These are phyloP conservation scores for Phthorimaea operculella DNA, from an alignment of 1,140 invertebrate species.

Conservation along the genomic window DNA sequence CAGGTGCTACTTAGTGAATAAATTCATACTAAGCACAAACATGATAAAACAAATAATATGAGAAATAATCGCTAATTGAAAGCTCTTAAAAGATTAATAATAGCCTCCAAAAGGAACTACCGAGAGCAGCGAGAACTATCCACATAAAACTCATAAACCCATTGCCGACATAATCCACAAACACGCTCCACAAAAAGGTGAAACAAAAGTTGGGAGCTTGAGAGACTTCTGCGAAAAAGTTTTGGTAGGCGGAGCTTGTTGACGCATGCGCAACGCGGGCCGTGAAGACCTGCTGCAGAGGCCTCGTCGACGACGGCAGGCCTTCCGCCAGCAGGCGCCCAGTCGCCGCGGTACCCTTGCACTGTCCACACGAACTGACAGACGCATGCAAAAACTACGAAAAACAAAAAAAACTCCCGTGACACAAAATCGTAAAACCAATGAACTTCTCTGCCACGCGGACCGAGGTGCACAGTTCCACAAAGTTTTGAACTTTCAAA, in stretches of 20 bases:
- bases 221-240: conserved; percentile 36
- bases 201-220: conserved; percentile 5
- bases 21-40: too few species aligned
- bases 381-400: conserved; percentile 26
- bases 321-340: conserved; percentile 24
- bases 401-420: conserved; percentile 5
- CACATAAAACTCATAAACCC: not conserved
- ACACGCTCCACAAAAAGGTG: not conserved
- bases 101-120: too few species aligned
- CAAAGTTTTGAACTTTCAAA: conserved; percentile 12
- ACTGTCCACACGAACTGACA: conserved; percentile 41
- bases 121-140: too few species aligned
- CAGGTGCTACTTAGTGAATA: too few species aligned
- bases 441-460: not conserved
- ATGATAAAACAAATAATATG: too few species aligned
- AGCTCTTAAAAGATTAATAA: too few species aligned
- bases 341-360: conserved; percentile 45
- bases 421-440: conserved; percentile 1
- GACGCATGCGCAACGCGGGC: conserved; percentile 35
- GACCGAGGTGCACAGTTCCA: not conserved
- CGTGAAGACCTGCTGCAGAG: conserved; percentile 44
- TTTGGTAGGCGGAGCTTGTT: conserved; percentile 43
- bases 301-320: conserved; percentile 31
- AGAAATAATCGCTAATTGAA: too few species aligned
- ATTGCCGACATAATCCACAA: not conserved